Evolutionary conservation across 30 jellyfish, hydroid and myxozoan genomes (phyloP), one percentile per base, ranked within the genome.

Genomic region (Turritopsis dohrnii): DNA sequence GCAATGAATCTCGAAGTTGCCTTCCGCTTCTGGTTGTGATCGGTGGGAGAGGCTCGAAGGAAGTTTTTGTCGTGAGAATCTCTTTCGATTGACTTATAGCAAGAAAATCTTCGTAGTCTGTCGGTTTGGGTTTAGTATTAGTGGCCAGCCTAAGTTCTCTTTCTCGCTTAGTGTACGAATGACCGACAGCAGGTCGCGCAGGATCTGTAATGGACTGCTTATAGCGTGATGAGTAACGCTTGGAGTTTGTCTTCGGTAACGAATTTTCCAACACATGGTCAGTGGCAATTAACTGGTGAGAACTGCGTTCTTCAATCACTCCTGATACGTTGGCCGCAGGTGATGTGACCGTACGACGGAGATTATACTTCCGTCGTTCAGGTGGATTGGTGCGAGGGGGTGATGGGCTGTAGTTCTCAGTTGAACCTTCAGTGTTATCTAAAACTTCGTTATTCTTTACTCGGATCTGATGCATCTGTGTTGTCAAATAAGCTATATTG

Each of bases 21-120:
- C 88, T 84, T 26, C 71, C 88, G 41, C 81, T 90, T 41, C 90
- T 71, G 25, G 96, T 86, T 25, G 89, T 79, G 13, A 92, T 92
- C 71, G 98, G 98, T 24, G 98, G 98, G 7, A 92, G 82, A 52
- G 98, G 98, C 66, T 85, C 93, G 1, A 87, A 52, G 20, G 83
- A 77, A 1, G 95, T 83, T 29, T 31, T 92, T 1, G 91, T 84
- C 60, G 60, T 41, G 8, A 69, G 21, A 53, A 92, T 25, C n/a
- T 76, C 86, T 16, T 41, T 74, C 20, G 95, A 89, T 52, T 23
- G 29, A 54, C 83, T 76, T 28, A 54, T 65, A 53, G 69, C 71
- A 26, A 92, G 80, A 66, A 92, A 73, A 7, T 92, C 98, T 53
- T 88, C 94, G 74, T 92, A 92, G 76, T 88, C 98, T 18, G 71